Conservation (phyloP, 2,113 vertebrate genomes). For the Pholis gunnellus region DNA sequence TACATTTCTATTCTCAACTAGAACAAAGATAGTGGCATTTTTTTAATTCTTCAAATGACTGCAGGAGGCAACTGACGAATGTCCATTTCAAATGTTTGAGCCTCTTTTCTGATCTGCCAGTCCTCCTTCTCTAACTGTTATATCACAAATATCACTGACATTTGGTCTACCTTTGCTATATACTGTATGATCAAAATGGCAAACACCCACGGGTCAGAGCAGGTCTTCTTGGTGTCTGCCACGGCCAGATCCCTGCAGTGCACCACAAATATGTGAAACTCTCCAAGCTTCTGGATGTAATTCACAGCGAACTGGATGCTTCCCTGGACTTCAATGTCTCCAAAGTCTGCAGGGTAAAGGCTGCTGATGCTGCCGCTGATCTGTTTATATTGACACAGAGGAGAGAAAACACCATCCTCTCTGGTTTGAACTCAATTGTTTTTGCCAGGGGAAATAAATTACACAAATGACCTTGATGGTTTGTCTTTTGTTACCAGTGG, state of each 20-base stretch:
- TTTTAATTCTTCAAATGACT: not conserved
- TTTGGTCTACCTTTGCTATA: not conserved
- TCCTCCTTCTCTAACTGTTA: not conserved
- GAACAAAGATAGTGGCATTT: not conserved
- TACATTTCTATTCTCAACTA: not conserved
- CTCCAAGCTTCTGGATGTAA: slow-evolving; percentile 90
- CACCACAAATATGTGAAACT: slow-evolving; percentile 93
- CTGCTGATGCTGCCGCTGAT: slow-evolving; percentile 91
- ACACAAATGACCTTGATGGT: not conserved
- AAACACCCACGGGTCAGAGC: slow-evolving; percentile 93
- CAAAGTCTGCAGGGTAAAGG: slow-evolving; percentile 87
- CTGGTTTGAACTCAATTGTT: not conserved
- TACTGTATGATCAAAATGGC: not conserved
- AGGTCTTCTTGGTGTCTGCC: slow-evolving; percentile 89
- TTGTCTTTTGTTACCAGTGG: not conserved
- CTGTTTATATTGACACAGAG: slow-evolving; percentile 73
- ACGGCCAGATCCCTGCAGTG: slow-evolving; percentile 91
- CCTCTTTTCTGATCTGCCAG: not conserved
- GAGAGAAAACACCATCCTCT: not conserved
- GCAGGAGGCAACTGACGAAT: not conserved
- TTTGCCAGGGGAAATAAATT: not conserved
- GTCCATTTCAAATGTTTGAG: not conserved
- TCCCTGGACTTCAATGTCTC: slow-evolving; percentile 89
- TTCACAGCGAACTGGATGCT: slow-evolving; percentile 92
- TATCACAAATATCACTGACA: not conserved